Base-by-base conservation (phyloP, 2,888 invertebrate genomes). In the Acanthacorydalis orientalis region DNA sequence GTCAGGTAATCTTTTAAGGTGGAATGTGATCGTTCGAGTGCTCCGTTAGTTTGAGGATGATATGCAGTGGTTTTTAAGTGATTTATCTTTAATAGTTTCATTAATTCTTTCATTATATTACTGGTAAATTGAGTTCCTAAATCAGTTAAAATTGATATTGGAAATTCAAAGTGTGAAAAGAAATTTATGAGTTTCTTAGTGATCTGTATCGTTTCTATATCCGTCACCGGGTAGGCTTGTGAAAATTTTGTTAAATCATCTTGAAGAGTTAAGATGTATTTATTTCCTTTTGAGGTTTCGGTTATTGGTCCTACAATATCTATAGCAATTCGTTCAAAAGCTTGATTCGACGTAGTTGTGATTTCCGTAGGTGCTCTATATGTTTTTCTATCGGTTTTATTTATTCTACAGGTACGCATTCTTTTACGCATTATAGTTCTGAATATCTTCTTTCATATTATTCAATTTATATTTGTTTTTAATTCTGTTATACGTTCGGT, bases 291-390 rank as follows among this genome's bases (percentile, higher is more conserved):
- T 1, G 41, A 9, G 1, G 54, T 52, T 15, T 43, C 16, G 0
- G 53, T 49, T n/a, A 55, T 34, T 4, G 54, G 56, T 8, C 53
- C 55, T 31, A 56, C 54, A 7, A 55, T 49, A 16, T 56, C 55
- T 11, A 55, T 9, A 1, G 51, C 50, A 3, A 55, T 39, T 42
- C 49, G 32, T 44, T 55, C 53, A n/a, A 53, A 52, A 2, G 56
- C 50, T 41, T 47, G 40, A 2, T 1, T 43, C 2, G 47, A 31
- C 1, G 52, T 47, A 2, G 54, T 51, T 0, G 54, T 53, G 9
- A 51, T 49, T 42, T 50, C 49, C 52, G 57, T 48, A 1, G 57
- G 55, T 31, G 42, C 47, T 4, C 35, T 37, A 9, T n/a, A 37
- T 9, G 7, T 37, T 7, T 9, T 37, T 9, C 37, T 4, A 37